Conservation (phyloP, 2,888 invertebrate genomes). For the Agapostemon virescens region DNA sequence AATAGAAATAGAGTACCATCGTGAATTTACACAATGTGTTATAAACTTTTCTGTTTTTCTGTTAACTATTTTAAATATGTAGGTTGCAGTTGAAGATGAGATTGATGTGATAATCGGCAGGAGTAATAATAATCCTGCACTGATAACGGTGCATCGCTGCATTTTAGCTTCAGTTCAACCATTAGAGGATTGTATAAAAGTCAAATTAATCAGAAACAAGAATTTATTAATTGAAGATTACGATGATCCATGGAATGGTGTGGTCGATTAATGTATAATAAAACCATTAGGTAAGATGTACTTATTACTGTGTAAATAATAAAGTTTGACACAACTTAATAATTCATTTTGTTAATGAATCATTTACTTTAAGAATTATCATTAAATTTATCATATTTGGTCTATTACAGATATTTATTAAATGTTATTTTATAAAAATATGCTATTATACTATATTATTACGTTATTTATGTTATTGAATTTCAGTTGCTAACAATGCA, state of each 20-base stretch:
- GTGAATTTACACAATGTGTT: neutral
- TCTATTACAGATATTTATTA: constrained; percentile 10
- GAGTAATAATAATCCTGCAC: constrained; percentile 86
- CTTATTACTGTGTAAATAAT: neutral
- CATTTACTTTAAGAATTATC: neutral
- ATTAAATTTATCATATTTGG: neutral
- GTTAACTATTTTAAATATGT: constrained; percentile 49
- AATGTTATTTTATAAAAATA: neutral
- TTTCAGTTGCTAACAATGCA: neutral
- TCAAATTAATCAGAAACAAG: constrained; percentile 86
- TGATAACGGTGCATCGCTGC: constrained; percentile 86
- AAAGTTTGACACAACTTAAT: neutral
- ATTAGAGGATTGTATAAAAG: constrained; percentile 81
- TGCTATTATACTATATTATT: neutral
- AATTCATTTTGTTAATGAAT: neutral
- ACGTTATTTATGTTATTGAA: neutral
- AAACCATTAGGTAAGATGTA: neutral
- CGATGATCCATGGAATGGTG: constrained; percentile 80
- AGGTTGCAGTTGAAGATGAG: constrained; percentile 87
- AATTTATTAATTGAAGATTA: constrained; percentile 89
- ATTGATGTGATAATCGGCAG: constrained; percentile 88
- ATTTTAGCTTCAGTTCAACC: constrained; percentile 83
- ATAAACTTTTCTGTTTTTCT: neutral
- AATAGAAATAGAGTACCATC: constrained; percentile 26
- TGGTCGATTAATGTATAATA: neutral